Conservation (phyloP, 1,140 invertebrate species). For the Mycetomoellerius zeteki region DNA sequence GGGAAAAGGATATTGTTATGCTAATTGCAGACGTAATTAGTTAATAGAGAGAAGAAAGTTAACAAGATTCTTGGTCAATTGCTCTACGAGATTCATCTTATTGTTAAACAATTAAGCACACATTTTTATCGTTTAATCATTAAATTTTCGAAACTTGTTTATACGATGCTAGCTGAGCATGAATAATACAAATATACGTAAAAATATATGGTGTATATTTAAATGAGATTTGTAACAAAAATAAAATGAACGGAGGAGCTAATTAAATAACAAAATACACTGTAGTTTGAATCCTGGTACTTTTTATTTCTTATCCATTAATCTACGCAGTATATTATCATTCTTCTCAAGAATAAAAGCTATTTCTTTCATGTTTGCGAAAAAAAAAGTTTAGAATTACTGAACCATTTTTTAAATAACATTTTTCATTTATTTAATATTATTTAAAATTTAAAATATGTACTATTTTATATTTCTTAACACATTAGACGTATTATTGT, state of each 20-base stretch:
- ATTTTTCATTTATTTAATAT: neutral
- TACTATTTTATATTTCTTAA: neutral
- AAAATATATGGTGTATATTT: neutral
- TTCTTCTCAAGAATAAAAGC: neutral
- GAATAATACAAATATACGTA: neutral
- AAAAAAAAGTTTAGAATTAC: neutral
- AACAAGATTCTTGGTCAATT: neutral
- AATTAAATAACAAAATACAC: neutral
- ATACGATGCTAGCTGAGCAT: neutral
- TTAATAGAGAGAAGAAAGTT: neutral
- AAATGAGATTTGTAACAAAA: neutral
- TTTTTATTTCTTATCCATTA: neutral
- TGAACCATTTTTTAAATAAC: neutral
- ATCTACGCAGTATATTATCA: neutral
- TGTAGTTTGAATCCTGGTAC: neutral
- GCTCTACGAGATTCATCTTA: neutral
- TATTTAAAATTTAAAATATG: neutral
- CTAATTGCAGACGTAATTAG: constrained; percentile 36
- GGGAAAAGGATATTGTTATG: constrained; percentile 9
- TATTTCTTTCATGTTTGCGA: neutral
- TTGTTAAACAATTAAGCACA: constrained; percentile 30
- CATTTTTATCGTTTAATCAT: constrained; percentile 27
- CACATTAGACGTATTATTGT: too few species aligned
- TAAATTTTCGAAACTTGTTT: neutral
- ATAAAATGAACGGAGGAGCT: neutral